These are phyloP conservation scores for Toxonevra muliebris DNA, from an alignment of 2,888 invertebrate species.

Conservation along the genomic window DNA sequence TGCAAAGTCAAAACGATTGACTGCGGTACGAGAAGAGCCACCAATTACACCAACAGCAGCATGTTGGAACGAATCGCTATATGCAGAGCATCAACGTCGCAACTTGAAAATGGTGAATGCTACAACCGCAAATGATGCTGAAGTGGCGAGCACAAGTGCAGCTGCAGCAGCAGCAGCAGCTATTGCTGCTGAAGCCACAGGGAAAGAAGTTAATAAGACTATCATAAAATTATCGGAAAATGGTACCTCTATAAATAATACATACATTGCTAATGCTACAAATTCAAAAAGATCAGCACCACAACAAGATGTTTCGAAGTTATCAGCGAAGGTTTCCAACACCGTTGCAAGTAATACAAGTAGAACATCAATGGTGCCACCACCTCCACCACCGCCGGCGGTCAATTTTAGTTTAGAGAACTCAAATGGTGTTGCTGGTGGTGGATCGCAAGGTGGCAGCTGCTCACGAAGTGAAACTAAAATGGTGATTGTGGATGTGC, in stretches of 20 bases:
- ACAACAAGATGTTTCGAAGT: conserved; percentile 16
- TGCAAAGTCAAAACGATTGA: conserved; percentile 70
- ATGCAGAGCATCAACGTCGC: conserved; percentile 33
- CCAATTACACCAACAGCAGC: conserved; percentile 10
- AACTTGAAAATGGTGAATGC: conserved; percentile 30
- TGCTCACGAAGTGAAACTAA: conserved; percentile 67
- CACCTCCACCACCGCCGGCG: conserved; percentile 37
- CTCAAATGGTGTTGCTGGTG: not conserved
- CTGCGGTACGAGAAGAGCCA: conserved; percentile 75
- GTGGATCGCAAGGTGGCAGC: not conserved
- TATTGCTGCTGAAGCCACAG: conserved; percentile 13
- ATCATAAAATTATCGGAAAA: conserved; percentile 78
- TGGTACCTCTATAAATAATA: conserved; percentile 77
- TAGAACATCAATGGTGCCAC: conserved; percentile 14
- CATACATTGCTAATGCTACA: conserved; percentile 51
- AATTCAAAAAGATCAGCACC: conserved; percentile 19
- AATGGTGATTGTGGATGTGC: conserved; percentile 81
- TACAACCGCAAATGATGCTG: conserved; percentile 30
- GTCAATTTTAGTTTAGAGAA: not conserved
- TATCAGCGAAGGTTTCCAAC: conserved; percentile 35
- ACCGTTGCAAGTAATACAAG: not conserved
- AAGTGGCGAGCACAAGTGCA: conserved; percentile 31
- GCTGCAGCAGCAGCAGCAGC: conserved; percentile 22
- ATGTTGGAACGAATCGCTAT: conserved; percentile 33
- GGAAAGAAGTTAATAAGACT: conserved; percentile 70